Evolutionary conservation across 2,113 vertebrate species (phyloP), one percentile per base, ranked within the genome.

Genomic region (Burhinus bistriatus): DNA sequence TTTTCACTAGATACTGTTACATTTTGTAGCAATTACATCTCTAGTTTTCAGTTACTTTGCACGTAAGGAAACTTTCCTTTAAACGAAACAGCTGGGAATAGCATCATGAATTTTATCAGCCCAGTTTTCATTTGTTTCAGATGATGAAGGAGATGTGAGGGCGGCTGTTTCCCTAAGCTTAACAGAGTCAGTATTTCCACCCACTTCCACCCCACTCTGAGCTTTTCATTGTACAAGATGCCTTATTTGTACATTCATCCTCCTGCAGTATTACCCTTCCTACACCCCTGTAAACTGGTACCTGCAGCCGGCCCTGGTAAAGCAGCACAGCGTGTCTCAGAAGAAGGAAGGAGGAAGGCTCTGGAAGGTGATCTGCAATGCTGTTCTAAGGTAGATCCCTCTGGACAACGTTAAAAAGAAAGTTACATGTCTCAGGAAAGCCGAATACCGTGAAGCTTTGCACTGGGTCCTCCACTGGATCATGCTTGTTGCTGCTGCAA

Each of bases 51-150:
- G 97, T 97, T 96, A 83, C 90, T 97, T 96, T 97, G 93, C 97
- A 97, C 96, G 44, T 97, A 97, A 97, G 94, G 97, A 97, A 98
- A 98, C 95, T 91, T 97, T 98, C 95, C 97, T 98, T 98, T 97
- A 95, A 98, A 93, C 9, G 30, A 97, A 97, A 96, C 97, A 98
- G 97, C 97, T 98, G 98, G 97, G 89, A 98, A 98, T 77, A 96
- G 93, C 95, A 97, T 97, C 92, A 55, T 62, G 44, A 95, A 94
- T 98, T 98, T 95, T 97, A 98, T 97, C 96, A 51, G 90, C 82
- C 83, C 85, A 0, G 90, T 84, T 98, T 97, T 97, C 91, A 95
- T 97, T 97, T 97, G 93, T 96, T 97, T 97, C 96, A 97, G 89
- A 97, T 94, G 95, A 96, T 92, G 94, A 59, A 95, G 96, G 95